phyloP scores from a whole-genome alignment of 2,888 invertebrate species.

The Ametastegia equiseti region DNA sequence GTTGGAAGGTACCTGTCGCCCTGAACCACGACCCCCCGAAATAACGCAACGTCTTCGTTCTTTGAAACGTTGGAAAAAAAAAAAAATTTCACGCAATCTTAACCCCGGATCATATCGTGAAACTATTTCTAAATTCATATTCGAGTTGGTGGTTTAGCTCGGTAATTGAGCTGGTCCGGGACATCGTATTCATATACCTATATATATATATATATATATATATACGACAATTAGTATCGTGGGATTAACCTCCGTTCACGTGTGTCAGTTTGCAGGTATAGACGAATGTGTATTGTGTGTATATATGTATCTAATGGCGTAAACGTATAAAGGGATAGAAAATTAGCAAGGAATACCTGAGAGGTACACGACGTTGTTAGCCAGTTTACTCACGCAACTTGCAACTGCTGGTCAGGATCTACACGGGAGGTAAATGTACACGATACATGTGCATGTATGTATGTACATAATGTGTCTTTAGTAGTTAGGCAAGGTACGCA shows the following conservation, averaged over 20 bases:
- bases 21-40: not conserved
- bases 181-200: too few species aligned
- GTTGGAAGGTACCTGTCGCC: slow-evolving; percentile 1
- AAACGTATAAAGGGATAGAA: not conserved
- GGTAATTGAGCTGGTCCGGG: too few species aligned
- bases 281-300: too few species aligned
- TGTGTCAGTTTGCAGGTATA: too few species aligned
- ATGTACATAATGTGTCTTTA: not conserved
- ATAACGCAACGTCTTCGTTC: slow-evolving; percentile 23
- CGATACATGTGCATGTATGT: not conserved
- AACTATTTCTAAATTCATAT: not conserved
- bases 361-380: not conserved
- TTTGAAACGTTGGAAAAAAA: too few species aligned
- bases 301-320: too few species aligned
- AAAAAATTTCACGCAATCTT: slow-evolving; percentile 19
- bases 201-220: too few species aligned
- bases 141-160: too few species aligned
- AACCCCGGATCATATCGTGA: not conserved
- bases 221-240: not conserved
- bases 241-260: not conserved
- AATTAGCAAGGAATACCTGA: not conserved
- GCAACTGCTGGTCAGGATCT: too few species aligned
- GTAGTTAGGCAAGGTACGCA: too few species aligned
- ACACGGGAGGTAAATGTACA: not conserved
- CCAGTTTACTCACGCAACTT: not conserved